Percentiles rank a stretch among this genome's conserved stretches.
These are phyloP conservation scores for Eubasilissa splendida DNA, from an alignment of 2,888 invertebrate genomes.

Conservation along the genomic window DNA sequence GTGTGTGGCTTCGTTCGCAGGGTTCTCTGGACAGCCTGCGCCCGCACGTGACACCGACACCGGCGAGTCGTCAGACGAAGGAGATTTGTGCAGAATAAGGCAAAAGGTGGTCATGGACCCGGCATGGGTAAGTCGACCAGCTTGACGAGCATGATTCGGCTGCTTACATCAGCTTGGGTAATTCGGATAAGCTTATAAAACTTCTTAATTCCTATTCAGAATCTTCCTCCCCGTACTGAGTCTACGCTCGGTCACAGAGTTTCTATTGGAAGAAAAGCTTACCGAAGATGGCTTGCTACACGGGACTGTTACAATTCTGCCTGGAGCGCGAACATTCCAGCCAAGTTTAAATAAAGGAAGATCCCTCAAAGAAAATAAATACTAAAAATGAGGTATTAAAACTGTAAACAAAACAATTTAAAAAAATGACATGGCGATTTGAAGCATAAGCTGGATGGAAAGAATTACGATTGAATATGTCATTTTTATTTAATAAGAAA, in stretches of 20 bases:
- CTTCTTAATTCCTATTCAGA: neutral
- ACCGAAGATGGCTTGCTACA: neutral
- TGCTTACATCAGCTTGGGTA: neutral
- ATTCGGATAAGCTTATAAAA: neutral
- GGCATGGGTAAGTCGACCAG: neutral
- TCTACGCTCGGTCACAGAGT: neutral
- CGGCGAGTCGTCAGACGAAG: neutral
- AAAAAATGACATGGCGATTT: no score
- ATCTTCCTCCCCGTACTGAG: neutral
- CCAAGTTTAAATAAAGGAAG: neutral
- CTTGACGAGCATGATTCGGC: neutral
- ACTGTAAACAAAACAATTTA: neutral
- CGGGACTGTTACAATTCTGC: neutral
- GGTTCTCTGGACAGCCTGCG: conserved; percentile 1
- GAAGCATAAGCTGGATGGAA: no score
- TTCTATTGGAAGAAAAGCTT: neutral
- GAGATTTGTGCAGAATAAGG: neutral
- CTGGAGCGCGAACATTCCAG: neutral
- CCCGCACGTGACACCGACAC: neutral
- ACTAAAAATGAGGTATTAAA: neutral
- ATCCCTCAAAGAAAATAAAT: neutral
- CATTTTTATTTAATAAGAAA: no score
- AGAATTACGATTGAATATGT: no score
- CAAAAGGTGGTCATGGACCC: neutral
- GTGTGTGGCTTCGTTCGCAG: neutral